Evolutionary conservation across 2,113 vertebrate species (phyloP).

Genomic region (Axis porcinus): DNA sequence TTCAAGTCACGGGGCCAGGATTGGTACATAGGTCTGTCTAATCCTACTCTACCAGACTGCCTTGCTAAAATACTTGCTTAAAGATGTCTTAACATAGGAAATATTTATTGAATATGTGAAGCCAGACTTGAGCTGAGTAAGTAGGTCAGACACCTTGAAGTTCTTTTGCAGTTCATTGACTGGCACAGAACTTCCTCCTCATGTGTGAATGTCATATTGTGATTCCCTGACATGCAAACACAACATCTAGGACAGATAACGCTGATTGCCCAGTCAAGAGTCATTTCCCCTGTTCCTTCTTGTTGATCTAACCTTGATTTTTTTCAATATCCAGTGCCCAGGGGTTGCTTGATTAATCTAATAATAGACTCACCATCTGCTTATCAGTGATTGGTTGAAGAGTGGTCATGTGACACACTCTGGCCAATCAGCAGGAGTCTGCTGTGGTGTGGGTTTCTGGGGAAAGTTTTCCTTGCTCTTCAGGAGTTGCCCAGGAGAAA

Average conservation of each 20-base stretch:
- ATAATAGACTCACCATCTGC: not conserved
- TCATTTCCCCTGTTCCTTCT: not conserved
- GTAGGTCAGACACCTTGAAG: not conserved
- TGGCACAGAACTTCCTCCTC: not conserved
- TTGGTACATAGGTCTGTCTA: not conserved
- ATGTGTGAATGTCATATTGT: not conserved
- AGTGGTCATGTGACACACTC: not conserved
- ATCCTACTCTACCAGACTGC: not conserved
- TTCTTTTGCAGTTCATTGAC: not conserved
- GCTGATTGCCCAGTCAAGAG: not conserved
- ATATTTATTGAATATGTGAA: not conserved
- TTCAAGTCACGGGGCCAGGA: not conserved
- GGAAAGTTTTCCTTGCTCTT: not conserved
- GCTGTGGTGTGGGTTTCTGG: not conserved
- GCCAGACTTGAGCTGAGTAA: not conserved
- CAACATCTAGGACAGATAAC: not conserved
- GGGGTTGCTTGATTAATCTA: not conserved
- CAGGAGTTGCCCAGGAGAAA: not conserved
- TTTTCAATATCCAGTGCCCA: not conserved
- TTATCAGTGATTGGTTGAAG: conserved; percentile 3
- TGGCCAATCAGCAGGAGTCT: not conserved
- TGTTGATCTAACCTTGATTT: not conserved
- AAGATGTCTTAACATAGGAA: not conserved
- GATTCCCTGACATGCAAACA: not conserved
- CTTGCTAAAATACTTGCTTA: not conserved